Evolutionary conservation across 2,113 vertebrate genomes (phyloP), one percentile per base, ranked within the genome.

Genomic region (Syngnathus floridae): DNA sequence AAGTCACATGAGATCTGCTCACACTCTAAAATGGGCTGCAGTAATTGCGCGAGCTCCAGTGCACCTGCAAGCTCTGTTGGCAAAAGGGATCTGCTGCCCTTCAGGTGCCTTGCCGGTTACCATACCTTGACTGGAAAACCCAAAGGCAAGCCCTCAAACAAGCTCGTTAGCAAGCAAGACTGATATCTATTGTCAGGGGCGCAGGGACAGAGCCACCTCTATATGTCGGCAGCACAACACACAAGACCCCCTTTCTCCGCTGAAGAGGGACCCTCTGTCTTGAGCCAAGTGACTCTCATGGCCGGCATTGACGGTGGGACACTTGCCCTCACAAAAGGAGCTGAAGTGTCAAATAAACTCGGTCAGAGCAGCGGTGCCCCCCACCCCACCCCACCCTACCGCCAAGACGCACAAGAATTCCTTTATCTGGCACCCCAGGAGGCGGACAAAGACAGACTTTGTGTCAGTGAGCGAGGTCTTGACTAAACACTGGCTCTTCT

Each of bases 181-280:
- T 92, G 90, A 82, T 16, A 76, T 80, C 88, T 87, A 91, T 93
- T 94, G 93, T 93, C 60, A 63, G 65, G 73, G 31, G 21, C 35
- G 19, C 55, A 64, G 92, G 92, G 92, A 95, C 93, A 95, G 93
- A 95, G 92, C 26, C 90, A 90, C 90, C 86, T 93, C 94, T 95
- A 92, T 95, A 91, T 91, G 91, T 67, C 62, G 61, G 69, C 74
- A 21, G 75, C 81, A 81, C 78, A 76, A 83, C 67, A 80, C 82
- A 49, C 70, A 96, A 96, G 91, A 91, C 90, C 82, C 90, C 90
- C 92, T 95, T 97, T 51, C 92, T 97, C 91, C 89, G 83, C 91
- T 94, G 91, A 93, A 97, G 95, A 97, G 95, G 93, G 92, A 93
- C 93, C 92, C 92, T 94, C 91, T 95, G 94, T 94, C 94, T 90